These are phyloP conservation scores for Notospermus geniculatus DNA, from an alignment of 1,140 invertebrate species.

Conservation along the genomic window DNA sequence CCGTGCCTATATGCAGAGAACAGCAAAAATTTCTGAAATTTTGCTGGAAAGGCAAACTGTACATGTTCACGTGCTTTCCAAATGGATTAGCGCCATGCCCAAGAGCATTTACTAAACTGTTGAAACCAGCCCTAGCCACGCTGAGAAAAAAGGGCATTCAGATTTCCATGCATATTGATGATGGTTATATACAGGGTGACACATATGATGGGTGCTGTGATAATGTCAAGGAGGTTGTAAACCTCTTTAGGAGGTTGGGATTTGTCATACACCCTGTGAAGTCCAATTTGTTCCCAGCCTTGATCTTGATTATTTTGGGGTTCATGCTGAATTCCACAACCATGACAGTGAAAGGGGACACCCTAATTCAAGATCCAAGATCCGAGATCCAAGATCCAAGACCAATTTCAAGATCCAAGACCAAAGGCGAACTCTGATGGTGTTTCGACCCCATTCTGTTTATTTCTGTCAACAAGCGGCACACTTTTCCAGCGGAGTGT, in stretches of 20 bases:
- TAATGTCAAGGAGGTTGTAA: not conserved
- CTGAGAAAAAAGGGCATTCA: not conserved
- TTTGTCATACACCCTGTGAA: not conserved
- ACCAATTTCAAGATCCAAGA: too few species aligned
- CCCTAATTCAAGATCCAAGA: too few species aligned
- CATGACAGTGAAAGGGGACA: too few species aligned
- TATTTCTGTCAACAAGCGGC: too few species aligned
- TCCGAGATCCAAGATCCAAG: too few species aligned
- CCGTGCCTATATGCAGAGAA: not conserved
- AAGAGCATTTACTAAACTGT: constrained; percentile 8
- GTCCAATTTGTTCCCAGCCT: not conserved
- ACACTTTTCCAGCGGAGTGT: too few species aligned
- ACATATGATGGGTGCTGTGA: too few species aligned
- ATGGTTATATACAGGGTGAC: constrained; percentile 8
- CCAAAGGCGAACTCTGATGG: too few species aligned
- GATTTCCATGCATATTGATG: constrained; percentile 5
- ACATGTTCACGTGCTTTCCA: constrained; percentile 11
- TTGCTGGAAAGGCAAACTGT: not conserved
- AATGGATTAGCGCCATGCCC: constrained; percentile 1
- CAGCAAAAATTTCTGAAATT: constrained; percentile 9
- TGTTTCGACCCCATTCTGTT: too few species aligned
- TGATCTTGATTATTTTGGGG: not conserved
- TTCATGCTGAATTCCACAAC: not conserved
- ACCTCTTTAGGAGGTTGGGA: not conserved
- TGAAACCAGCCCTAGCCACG: constrained; percentile 8